Evolutionary conservation across 2,113 vertebrate genomes (phyloP).

Genomic region (Zosterops borbonicus): DNA sequence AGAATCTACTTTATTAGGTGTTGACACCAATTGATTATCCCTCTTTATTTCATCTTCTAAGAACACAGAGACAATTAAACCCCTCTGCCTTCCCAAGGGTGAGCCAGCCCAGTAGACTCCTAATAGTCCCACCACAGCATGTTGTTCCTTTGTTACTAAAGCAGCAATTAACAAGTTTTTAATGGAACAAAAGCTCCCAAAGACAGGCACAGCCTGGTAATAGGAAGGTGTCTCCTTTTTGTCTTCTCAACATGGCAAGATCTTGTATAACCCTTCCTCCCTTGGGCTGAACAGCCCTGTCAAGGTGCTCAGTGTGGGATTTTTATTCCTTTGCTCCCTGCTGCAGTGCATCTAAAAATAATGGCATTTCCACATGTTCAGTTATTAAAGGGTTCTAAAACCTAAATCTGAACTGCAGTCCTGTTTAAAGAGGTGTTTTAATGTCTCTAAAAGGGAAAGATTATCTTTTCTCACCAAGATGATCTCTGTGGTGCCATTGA

Average conservation of each 20-base stretch:
- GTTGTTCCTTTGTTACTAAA: slow-evolving; percentile 70
- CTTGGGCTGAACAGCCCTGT: not conserved
- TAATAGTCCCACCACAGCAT: slow-evolving; percentile 47
- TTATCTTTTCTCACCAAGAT: not conserved
- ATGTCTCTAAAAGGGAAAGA: not conserved
- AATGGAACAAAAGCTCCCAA: slow-evolving; percentile 60
- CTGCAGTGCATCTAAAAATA: not conserved
- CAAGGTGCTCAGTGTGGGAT: not conserved
- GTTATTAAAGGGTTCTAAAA: slow-evolving; percentile 13
- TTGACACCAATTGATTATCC: slow-evolving; percentile 46
- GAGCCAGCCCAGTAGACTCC: slow-evolving; percentile 30
- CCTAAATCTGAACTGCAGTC: not conserved
- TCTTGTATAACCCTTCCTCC: not conserved
- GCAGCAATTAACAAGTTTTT: slow-evolving; percentile 74
- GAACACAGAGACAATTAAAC: slow-evolving; percentile 67
- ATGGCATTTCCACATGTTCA: not conserved
- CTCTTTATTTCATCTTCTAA: slow-evolving; percentile 37
- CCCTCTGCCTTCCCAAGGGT: slow-evolving; percentile 35
- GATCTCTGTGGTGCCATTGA: not conserved
- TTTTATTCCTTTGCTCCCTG: not conserved
- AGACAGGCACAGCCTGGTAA: slow-evolving; percentile 53
- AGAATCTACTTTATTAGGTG: slow-evolving; percentile 17
- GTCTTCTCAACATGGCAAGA: not conserved
- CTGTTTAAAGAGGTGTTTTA: not conserved
- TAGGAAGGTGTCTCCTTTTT: slow-evolving; percentile 44